Base-by-base conservation (phyloP, 2,113 vertebrate species). In the Reinhardtius hippoglossoides region DNA sequence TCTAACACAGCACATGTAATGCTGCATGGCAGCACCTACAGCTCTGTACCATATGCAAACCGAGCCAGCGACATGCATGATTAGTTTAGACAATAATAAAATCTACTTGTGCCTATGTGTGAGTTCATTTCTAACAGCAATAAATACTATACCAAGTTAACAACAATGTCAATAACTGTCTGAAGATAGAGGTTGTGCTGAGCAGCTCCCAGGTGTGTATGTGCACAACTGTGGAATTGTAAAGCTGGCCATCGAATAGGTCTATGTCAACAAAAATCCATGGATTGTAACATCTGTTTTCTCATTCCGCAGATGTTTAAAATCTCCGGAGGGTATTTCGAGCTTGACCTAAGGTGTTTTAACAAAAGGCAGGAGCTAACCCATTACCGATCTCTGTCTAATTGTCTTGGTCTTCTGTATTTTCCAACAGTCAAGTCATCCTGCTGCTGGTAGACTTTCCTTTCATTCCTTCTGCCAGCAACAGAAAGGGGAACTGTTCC, bases 1-100 rank as follows among this genome's bases (percentile, higher is more conserved):
- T 76, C 42, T 48, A 42, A 52, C 62, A 58, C 27, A 48, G 67
- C 62, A 66, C 54, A 71, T 50, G 57, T 66, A 71, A 71, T 54
- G 57, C 60, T 13, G 35, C 76, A 54, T 62, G 81, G 88, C 74
- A 87, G 79, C 42, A 78, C 73, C 73, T 81, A 67, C 62, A 78
- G 81, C 75, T 54, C 24, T 27, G 26, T 27, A 64, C 69, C 69
- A 16, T 80, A 52, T 48, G 21, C 16, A 86, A 48, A 63, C 35
- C 44, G 21, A 26, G 61, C 27, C 15, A 5, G 48, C 6, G 26
- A 55, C 37, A 54, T 65, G 54, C 24, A 67, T 54, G 40, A 65
- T 61, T n/a, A 27, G 48, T 23, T 13, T 20, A 65, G 27, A 52
- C 21, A 37, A 42, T 16, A 15, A 21, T 4, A n/a, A 24, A 8